Evolutionary conservation across 2,113 vertebrate genomes (phyloP).

Genomic region (Marcusenius ussheri): DNA sequence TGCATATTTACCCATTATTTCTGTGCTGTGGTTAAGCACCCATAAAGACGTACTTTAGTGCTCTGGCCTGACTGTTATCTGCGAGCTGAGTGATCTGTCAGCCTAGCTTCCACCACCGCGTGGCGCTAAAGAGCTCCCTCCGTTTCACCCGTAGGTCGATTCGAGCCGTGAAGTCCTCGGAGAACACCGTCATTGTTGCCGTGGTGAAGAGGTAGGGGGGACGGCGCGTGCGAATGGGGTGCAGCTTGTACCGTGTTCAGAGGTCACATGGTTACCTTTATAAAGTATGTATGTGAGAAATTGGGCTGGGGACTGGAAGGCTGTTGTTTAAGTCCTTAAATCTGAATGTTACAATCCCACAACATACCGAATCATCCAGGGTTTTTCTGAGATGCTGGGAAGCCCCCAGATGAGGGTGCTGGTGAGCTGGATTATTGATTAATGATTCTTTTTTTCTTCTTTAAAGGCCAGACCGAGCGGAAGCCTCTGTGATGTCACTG

Average conservation of each 20-base stretch:
- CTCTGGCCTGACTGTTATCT: background rate
- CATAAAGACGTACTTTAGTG: background rate
- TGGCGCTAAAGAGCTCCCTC: conserved; percentile 28
- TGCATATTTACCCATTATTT: background rate
- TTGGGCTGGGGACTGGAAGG: background rate
- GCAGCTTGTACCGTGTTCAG: background rate
- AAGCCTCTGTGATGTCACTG: conserved; percentile 83
- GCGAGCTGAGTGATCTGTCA: background rate
- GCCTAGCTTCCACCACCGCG: background rate
- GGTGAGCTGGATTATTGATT: background rate
- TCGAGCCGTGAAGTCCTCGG: conserved; percentile 77
- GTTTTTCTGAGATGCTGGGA: background rate
- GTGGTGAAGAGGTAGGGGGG: conserved; percentile 80
- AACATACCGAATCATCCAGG: background rate
- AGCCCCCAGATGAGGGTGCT: background rate
- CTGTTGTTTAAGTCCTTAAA: background rate
- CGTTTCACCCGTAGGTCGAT: conserved; percentile 78
- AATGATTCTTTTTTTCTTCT: background rate
- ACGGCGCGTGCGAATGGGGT: background rate
- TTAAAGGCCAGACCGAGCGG: conserved; percentile 82
- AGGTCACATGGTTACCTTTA: background rate
- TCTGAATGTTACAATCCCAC: background rate
- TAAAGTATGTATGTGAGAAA: background rate
- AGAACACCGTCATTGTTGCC: conserved; percentile 88
- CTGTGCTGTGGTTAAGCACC: background rate